Conservation (phyloP, 2,113 vertebrate genomes). For the Recurvirostra avosetta region DNA sequence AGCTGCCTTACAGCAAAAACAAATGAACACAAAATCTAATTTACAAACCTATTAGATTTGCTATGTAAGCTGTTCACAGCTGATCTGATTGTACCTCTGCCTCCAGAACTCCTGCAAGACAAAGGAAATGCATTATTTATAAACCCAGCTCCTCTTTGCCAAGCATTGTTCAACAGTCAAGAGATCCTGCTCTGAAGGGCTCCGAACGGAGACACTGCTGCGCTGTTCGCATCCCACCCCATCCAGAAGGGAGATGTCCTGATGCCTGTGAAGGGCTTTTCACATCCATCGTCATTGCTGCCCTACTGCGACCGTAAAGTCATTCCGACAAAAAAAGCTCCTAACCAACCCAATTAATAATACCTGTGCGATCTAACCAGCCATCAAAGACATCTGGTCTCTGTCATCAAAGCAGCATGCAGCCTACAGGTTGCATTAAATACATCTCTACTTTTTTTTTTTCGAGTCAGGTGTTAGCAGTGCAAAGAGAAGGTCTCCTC, state of each 20-base stretch:
- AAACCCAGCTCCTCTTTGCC: constrained; percentile 62
- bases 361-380: neutral
- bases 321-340: neutral
- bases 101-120: constrained; percentile 86
- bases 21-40: constrained; percentile 84
- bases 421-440: constrained; percentile 5
- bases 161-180: constrained; percentile 66
- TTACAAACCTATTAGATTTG: constrained; percentile 91
- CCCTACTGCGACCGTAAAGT: neutral
- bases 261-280: neutral
- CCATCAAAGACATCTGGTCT: constrained; percentile 22
- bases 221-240: rapidly evolving
- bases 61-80: constrained; percentile 83
- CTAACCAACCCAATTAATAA: neutral
- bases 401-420: neutral
- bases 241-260: neutral
- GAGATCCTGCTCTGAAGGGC: constrained; percentile 22
- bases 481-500: neutral
- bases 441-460: neutral
- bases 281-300: neutral
- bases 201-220: neutral
- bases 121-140: constrained; percentile 85
- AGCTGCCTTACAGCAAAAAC: constrained; percentile 82
- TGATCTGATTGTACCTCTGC: constrained; percentile 85
- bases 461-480: neutral